A percentile compares a stretch with the other conserved stretches of the same genome.
Evolutionary conservation across 2,113 vertebrate species (phyloP).

Genomic region (Hemichromis elongatus): DNA sequence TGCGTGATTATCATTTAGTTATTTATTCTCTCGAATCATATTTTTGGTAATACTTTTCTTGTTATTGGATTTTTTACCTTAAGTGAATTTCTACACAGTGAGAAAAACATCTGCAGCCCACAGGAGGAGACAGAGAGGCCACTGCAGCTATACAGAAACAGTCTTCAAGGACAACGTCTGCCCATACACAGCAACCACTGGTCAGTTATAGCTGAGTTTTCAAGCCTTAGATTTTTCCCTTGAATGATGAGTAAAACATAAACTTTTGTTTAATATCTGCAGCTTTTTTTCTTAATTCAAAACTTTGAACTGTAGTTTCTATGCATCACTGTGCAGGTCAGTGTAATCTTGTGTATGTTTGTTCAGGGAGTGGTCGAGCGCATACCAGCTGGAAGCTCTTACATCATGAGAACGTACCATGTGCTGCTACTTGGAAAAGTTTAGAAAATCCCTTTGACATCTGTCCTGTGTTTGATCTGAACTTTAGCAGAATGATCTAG

Average conservation of each 20-base stretch:
- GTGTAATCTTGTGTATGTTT: constrained; percentile 76
- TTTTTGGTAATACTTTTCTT: neutral
- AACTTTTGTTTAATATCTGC: neutral
- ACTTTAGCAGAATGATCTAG: neutral
- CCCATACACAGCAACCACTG: constrained; percentile 29
- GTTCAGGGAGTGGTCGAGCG: constrained; percentile 67
- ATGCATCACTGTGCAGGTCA: constrained; percentile 34
- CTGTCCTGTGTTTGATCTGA: neutral
- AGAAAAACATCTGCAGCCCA: constrained; percentile 54
- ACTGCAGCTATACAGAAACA: constrained; percentile 52
- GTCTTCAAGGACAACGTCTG: neutral
- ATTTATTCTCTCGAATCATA: neutral
- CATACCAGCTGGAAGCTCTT: constrained; percentile 43
- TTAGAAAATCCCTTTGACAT: neutral
- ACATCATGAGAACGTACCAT: constrained; percentile 69
- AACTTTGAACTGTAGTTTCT: neutral
- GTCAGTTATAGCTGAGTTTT: constrained; percentile 43
- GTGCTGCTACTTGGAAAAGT: constrained; percentile 31
- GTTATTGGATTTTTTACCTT: constrained; percentile 26
- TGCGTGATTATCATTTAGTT: neutral
- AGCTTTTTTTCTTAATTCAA: neutral
- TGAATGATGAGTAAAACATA: neutral
- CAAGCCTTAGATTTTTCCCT: constrained; percentile 61
- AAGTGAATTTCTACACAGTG: constrained; percentile 44
- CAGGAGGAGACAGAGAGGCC: constrained; percentile 21